These are phyloP conservation scores for Forbesichthys papilliferus DNA, from an alignment of 2,113 vertebrate species.

Conservation along the genomic window DNA sequence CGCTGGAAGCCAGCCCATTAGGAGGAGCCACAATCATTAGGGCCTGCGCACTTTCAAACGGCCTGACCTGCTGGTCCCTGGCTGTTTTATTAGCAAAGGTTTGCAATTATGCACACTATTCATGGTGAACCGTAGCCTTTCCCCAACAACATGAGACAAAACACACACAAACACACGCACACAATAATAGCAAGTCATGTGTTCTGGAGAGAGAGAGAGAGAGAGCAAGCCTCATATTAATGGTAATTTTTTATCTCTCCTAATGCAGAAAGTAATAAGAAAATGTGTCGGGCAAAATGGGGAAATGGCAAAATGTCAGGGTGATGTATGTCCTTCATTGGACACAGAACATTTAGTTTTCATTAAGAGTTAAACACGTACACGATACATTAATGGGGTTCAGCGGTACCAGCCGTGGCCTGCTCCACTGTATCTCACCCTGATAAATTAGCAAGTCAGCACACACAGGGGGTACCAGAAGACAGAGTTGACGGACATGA, in stretches of 20 bases:
- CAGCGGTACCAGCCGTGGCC: slow-evolving; percentile 51
- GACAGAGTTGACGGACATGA: slow-evolving; percentile 59
- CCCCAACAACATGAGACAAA: slow-evolving; percentile 18
- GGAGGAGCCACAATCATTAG: slow-evolving; percentile 57
- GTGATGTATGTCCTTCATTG: slow-evolving; percentile 80
- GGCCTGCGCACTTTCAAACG: slow-evolving; percentile 55
- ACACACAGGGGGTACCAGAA: slow-evolving; percentile 40
- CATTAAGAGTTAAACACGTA: slow-evolving; percentile 84
- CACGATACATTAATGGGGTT: slow-evolving; percentile 80
- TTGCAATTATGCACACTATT: slow-evolving; percentile 60
- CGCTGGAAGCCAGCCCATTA: slow-evolving; percentile 62
- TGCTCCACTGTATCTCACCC: slow-evolving; percentile 66
- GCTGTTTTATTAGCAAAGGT: slow-evolving; percentile 66
- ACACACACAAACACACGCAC: slow-evolving; percentile 22
- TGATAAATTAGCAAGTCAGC: slow-evolving; percentile 76
- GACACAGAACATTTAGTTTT: slow-evolving; percentile 84
- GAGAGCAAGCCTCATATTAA: slow-evolving; percentile 41
- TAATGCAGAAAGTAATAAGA: slow-evolving; percentile 39
- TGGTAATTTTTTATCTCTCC: slow-evolving; percentile 31
- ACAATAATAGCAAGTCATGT: slow-evolving; percentile 37
- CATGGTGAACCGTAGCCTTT: slow-evolving; percentile 53
- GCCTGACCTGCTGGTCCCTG: slow-evolving; percentile 54
- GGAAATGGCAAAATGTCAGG: slow-evolving; percentile 61
- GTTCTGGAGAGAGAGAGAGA: slow-evolving; percentile 28
- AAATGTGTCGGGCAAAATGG: slow-evolving; percentile 49